Evolutionary conservation across 2,888 invertebrate genomes (phyloP).

Genomic region (Marasmarcha lunaedactyla): DNA sequence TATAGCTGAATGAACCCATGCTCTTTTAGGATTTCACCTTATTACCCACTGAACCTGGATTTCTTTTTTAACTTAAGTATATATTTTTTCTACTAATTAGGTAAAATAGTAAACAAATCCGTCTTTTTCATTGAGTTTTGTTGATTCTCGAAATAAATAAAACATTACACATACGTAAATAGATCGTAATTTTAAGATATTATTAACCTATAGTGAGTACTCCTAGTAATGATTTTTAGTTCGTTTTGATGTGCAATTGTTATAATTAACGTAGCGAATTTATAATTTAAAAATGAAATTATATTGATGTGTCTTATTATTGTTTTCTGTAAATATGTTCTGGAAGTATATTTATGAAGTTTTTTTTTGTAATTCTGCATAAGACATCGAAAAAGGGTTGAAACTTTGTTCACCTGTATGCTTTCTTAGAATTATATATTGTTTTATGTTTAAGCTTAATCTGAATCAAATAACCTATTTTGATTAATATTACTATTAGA

Average conservation of each 20-base stretch:
- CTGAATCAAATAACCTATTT: conserved; percentile 13
- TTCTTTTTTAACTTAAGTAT: neutral
- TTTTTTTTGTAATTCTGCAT: conserved; percentile 23
- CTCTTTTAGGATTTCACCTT: too few species aligned
- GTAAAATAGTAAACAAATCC: conserved; percentile 36
- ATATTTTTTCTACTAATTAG: neutral
- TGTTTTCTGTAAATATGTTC: conserved; percentile 61
- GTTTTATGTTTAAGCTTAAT: conserved; percentile 6
- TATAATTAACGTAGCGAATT: conserved; percentile 55
- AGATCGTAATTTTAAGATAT: conserved; percentile 53
- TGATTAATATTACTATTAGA: neutral
- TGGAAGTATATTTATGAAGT: conserved; percentile 41
- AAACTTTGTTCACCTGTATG: conserved; percentile 20
- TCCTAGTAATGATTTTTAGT: conserved; percentile 53
- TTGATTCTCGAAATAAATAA: conserved; percentile 47
- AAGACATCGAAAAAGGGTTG: too few species aligned
- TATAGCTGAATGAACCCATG: neutral
- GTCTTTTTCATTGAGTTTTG: conserved; percentile 50
- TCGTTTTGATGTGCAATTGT: conserved; percentile 50
- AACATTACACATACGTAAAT: conserved; percentile 62
- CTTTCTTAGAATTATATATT: conserved; percentile 22
- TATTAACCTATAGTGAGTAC: conserved; percentile 57
- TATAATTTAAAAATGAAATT: conserved; percentile 45
- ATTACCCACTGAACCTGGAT: neutral
- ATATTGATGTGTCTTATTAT: conserved; percentile 22